Base-by-base conservation (phyloP, 1,140 invertebrate species). In the Calliopsis andreniformis region DNA sequence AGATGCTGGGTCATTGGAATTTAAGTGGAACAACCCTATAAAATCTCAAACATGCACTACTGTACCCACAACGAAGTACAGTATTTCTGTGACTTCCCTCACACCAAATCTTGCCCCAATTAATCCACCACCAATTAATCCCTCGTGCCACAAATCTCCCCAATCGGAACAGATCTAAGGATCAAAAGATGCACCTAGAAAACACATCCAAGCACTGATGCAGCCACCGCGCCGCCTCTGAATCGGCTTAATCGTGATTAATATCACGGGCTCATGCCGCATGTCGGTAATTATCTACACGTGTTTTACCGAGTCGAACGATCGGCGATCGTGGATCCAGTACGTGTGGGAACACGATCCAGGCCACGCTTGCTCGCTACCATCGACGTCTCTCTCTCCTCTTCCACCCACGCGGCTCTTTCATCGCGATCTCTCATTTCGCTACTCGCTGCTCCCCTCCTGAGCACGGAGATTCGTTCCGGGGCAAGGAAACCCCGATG, bases 211-310 rank as follows among this genome's bases (percentile, higher is more conserved):
- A 68, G 61, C 61, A 71, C 42, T 47, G 73, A 49, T 25, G 56
- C 64, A 79, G 70, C 76, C 66, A 84, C 56, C 64, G 49, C 42
- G 77, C 75, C 78, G 79, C 67, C 63, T 79, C 64, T 79, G 79
- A 80, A 87, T 86, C 75, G 43, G 61, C 70, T 85, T 86, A 85
- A 85, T 86, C 84, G 77, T 84, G 85, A 87, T 85, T 85, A 86
- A 86, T 86, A 84, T 82, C 79, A 64, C 71, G 43, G 47, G 71
- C 53, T 82, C 77, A 67, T 85, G 79, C 77, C 71, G 80, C 80
- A 67, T 79, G 85, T 86, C 71, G 70, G 83, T 84, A 85, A 86
- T 86, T 85, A 86, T 86, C 81, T 87, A 87, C 85, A 86, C 78
- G 82, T 84, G 82, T 86, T 87, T 85, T 78, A 77, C 81, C 81